Evolutionary conservation across 2,797 vertebrate species (phyloP).

Genomic region (Steatocranus sp.): DNA sequence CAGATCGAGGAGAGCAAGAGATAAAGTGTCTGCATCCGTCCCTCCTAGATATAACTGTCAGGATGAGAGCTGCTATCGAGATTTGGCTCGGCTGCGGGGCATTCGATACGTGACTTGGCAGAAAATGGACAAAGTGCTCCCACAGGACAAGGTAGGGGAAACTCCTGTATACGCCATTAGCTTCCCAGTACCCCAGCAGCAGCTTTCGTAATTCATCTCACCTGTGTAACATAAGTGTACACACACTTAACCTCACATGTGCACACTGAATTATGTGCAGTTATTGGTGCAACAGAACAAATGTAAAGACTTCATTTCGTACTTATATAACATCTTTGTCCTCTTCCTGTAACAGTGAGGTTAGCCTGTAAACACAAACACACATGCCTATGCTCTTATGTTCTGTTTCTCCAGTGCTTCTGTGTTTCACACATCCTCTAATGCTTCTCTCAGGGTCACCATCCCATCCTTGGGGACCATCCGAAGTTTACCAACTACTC

Average conservation of each 20-base stretch:
- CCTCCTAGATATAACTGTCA: slow-evolving; percentile 92
- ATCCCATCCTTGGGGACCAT: slow-evolving; percentile 93
- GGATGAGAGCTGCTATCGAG: slow-evolving; percentile 93
- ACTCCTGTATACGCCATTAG: slow-evolving; percentile 26
- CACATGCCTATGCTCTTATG: not conserved
- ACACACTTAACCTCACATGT: not conserved
- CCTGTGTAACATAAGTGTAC: not conserved
- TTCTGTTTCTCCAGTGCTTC: not conserved
- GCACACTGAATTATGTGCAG: not conserved
- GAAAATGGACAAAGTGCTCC: slow-evolving; percentile 88
- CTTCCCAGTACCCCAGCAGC: not conserved
- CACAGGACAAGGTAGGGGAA: slow-evolving; percentile 89
- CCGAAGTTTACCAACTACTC: slow-evolving; percentile 98
- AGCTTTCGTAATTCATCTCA: slow-evolving; percentile 1
- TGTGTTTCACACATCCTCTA: not conserved
- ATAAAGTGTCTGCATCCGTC: slow-evolving; percentile 68
- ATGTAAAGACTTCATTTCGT: not conserved
- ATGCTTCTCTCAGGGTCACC: slow-evolving; percentile 84
- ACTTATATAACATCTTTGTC: not conserved
- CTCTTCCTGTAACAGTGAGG: not conserved
- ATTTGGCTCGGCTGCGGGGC: slow-evolving; percentile 92
- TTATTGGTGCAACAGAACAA: not conserved
- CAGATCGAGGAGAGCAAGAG: slow-evolving; percentile 36
- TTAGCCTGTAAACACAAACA: not conserved
- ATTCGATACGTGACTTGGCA: slow-evolving; percentile 92